Percentiles rank a stretch among this genome's conserved stretches.
These are phyloP conservation scores for Nymphalis io DNA, from an alignment of 1,140 invertebrate species.

Conservation along the genomic window DNA sequence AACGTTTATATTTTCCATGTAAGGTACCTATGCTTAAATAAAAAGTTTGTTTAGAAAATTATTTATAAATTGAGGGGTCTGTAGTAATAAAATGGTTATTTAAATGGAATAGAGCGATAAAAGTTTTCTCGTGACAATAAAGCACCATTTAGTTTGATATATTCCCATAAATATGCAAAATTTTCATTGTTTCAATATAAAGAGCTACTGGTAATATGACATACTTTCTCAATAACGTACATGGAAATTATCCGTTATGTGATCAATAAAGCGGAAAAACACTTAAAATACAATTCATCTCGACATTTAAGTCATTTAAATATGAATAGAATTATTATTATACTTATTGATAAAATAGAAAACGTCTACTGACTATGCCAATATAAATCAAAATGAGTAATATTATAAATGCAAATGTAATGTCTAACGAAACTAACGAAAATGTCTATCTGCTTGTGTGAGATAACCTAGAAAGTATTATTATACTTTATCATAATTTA, in stretches of 20 bases:
- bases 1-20: background rate
- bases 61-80: no score
- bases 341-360: no score
- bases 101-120: background rate
- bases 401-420: no score
- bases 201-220: background rate
- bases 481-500: slow-evolving; percentile 1
- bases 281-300: no score
- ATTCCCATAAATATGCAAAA: background rate
- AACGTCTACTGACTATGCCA: no score
- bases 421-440: no score
- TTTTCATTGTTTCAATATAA: background rate
- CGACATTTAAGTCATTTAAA: no score
- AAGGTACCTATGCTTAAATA: no score
- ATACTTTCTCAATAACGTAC: slow-evolving; percentile 16
- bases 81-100: background rate
- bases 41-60: no score
- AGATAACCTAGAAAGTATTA: background rate
- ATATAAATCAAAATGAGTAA: no score
- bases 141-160: background rate
- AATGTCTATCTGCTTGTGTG: background rate
- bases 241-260: slow-evolving; percentile 2
- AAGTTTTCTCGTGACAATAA: background rate
- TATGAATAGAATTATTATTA: no score
- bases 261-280: no score